Percentiles rank a stretch among this genome's conserved stretches.
phyloP scores from a whole-genome alignment of 1,140 invertebrate genomes.

The Platyscapa corneri region DNA sequence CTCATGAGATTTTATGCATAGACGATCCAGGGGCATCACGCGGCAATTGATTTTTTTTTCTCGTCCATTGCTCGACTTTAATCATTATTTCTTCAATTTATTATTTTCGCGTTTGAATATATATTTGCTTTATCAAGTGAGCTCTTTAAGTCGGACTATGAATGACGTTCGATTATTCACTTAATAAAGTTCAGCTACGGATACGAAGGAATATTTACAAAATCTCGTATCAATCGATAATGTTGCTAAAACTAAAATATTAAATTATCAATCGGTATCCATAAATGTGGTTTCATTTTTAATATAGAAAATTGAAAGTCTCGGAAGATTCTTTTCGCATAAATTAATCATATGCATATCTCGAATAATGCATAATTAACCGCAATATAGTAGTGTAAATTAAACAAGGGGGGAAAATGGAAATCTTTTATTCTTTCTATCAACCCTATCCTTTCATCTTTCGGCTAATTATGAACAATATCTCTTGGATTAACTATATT shows the following conservation, averaged over 20 bases:
- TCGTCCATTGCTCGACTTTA: neutral
- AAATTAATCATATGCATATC: constrained; percentile 7
- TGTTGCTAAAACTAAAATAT: neutral
- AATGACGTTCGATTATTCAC: neutral
- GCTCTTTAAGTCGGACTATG: neutral
- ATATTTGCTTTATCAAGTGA: neutral
- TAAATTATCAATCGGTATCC: neutral
- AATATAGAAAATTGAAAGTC: neutral
- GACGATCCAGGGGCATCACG: neutral
- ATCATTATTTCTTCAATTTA: neutral
- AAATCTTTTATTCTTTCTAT: neutral
- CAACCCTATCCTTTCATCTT: neutral
- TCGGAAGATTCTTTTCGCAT: neutral
- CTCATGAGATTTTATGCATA: neutral
- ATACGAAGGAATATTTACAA: neutral
- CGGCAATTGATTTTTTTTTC: neutral
- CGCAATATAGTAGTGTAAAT: neutral
- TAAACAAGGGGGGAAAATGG: neutral
- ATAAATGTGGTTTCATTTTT: neutral
- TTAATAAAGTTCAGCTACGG: neutral
- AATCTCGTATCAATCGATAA: neutral
- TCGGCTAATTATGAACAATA: neutral
- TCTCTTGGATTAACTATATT: neutral
- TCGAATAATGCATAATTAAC: neutral
- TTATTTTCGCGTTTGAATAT: neutral